Evolutionary conservation across 2,888 invertebrate genomes (phyloP).

Genomic region (Eupithecia insigniata): DNA sequence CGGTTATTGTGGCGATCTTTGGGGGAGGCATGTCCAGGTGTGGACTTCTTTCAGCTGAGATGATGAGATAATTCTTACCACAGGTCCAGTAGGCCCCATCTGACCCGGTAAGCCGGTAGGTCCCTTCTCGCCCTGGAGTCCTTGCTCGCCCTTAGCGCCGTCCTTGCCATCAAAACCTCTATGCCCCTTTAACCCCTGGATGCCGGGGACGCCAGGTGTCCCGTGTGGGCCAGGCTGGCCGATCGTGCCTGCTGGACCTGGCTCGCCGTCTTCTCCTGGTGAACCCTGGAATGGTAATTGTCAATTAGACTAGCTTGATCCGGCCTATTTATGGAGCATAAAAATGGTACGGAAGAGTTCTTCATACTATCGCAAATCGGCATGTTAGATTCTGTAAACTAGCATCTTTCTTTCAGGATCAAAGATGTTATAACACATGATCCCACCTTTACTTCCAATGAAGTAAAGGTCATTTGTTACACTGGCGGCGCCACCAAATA

Average conservation of each 20-base stretch:
- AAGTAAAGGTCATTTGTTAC: no score
- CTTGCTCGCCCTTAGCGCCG: slow-evolving; percentile 92
- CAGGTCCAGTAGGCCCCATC: slow-evolving; percentile 88
- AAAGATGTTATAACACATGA: no score
- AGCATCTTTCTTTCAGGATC: neutral
- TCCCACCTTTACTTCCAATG: no score
- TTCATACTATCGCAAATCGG: neutral
- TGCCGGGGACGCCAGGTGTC: slow-evolving; percentile 88
- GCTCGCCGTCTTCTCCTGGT: slow-evolving; percentile 91
- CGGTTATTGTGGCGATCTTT: no score
- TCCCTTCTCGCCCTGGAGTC: slow-evolving; percentile 90
- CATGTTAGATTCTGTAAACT: neutral
- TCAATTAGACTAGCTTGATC: neutral
- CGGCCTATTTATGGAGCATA: neutral
- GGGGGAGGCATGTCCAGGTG: no score
- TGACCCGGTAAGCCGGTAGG: slow-evolving; percentile 86
- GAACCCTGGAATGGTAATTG: slow-evolving; percentile 82
- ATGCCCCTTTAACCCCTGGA: slow-evolving; percentile 93
- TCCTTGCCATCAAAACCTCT: slow-evolving; percentile 91
- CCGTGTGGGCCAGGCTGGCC: slow-evolving; percentile 91
- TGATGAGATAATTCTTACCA: slow-evolving; percentile 59
- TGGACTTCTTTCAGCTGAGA: neutral
- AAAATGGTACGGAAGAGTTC: neutral
- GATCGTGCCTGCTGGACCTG: slow-evolving; percentile 87
- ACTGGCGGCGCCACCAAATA: no score